These are phyloP conservation scores for Micoletzkya japonica DNA, from an alignment of 2,888 invertebrate species.

Conservation along the genomic window DNA sequence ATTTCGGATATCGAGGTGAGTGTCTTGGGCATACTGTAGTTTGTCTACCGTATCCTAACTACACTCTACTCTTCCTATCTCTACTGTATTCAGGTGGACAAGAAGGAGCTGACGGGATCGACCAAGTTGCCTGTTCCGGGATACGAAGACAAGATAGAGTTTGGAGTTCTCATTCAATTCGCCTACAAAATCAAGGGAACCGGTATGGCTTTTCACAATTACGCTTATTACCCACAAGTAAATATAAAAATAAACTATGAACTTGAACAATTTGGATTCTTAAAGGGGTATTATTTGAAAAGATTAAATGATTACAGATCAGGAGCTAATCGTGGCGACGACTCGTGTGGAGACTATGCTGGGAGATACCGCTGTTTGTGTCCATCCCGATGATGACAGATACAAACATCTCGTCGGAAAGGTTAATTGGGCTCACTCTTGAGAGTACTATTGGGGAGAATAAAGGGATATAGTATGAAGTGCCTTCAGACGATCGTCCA, in stretches of 20 bases:
- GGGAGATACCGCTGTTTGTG: slow-evolving; percentile 94
- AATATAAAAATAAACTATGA: neutral
- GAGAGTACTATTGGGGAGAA: neutral
- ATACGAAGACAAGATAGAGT: slow-evolving; percentile 85
- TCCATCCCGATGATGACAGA: slow-evolving; percentile 87
- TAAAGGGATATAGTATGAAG: neutral
- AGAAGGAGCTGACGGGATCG: slow-evolving; percentile 82
- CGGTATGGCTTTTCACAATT: too few relatives aligned
- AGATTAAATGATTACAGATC: slow-evolving; percentile 66
- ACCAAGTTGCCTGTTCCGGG: slow-evolving; percentile 88
- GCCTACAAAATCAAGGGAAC: slow-evolving; percentile 78
- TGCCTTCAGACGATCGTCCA: slow-evolving; percentile 80
- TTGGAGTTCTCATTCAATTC: slow-evolving; percentile 88
- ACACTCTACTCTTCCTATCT: slow-evolving; percentile 7
- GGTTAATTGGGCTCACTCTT: slow-evolving; percentile 29
- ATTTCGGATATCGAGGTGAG: slow-evolving; percentile 94
- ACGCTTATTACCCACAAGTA: too few relatives aligned
- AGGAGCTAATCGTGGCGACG: slow-evolving; percentile 89
- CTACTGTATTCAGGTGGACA: slow-evolving; percentile 83
- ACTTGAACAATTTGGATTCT: neutral
- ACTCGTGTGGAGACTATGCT: slow-evolving; percentile 98
- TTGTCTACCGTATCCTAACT: slow-evolving; percentile 29
- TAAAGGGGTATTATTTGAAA: neutral
- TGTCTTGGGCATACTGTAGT: too few relatives aligned
- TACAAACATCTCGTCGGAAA: slow-evolving; percentile 67